Evolutionary conservation across 2,888 invertebrate species (phyloP).

Genomic region (Drosophila kanekoi): DNA sequence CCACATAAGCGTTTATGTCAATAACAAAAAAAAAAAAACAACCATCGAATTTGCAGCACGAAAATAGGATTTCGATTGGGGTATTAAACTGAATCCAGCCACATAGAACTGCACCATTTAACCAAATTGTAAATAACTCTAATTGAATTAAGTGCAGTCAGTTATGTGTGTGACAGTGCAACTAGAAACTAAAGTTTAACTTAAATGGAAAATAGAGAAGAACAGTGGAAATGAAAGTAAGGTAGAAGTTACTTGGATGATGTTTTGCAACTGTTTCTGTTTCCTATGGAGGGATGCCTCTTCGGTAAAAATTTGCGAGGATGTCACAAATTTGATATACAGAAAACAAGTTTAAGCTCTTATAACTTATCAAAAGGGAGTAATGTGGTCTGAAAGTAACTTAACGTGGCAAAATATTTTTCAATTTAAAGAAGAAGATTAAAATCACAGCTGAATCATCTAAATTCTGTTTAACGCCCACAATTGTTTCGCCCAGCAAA

Average conservation of each 20-base stretch:
- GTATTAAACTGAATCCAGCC: constrained; percentile 5
- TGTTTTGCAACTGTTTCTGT: too few relatives aligned
- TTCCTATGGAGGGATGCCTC: too few relatives aligned
- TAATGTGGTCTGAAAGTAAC: too few relatives aligned
- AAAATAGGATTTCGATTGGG: constrained; percentile 11
- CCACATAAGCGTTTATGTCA: constrained; percentile 33
- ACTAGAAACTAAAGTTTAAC: constrained; percentile 5
- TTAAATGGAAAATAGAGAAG: not conserved
- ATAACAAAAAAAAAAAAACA: constrained; percentile 1
- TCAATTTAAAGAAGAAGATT: too few relatives aligned
- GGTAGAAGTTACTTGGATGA: too few relatives aligned
- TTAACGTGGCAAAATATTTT: too few relatives aligned
- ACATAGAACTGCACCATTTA: constrained; percentile 6
- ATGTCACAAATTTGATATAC: too few relatives aligned
- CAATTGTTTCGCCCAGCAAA: not conserved
- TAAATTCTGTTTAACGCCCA: not conserved
- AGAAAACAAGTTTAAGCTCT: too few relatives aligned
- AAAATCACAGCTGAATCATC: too few relatives aligned
- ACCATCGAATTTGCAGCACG: constrained; percentile 18
- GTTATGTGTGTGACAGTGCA: constrained; percentile 1
- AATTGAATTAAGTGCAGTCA: constrained; percentile 20
- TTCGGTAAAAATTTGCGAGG: too few relatives aligned
- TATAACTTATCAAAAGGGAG: too few relatives aligned
- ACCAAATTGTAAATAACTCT: not conserved
- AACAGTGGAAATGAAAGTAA: too few relatives aligned